These are phyloP conservation scores for Actinernus sp. DNA, from an alignment of 92 coral and sea anemone genomes.

Conservation along the genomic window DNA sequence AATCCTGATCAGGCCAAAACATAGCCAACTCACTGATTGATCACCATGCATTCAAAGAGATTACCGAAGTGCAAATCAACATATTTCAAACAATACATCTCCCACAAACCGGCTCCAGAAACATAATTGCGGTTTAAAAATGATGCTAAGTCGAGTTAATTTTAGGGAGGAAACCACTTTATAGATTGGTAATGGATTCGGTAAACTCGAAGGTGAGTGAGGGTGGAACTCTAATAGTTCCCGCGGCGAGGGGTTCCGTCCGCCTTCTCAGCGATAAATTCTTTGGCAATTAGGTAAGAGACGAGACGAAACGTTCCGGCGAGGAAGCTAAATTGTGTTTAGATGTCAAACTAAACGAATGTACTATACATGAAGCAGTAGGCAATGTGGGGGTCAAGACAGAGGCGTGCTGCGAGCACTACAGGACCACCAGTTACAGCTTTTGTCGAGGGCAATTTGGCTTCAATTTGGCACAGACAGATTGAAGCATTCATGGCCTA, in stretches of 20 bases:
- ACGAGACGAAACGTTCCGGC: slow-evolving; percentile 6
- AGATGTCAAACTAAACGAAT: slow-evolving; percentile 39
- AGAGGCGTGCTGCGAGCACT: slow-evolving; percentile 39
- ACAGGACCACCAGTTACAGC: slow-evolving; percentile 21
- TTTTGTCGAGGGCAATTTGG: slow-evolving; percentile 43
- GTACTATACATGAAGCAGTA: slow-evolving; percentile 17
- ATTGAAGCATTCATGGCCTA: background rate
- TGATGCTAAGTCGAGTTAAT: too few species aligned
- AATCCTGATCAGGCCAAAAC: too few species aligned
- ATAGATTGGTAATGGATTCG: slow-evolving; percentile 3
- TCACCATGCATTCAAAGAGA: too few species aligned
- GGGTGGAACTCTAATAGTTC: slow-evolving; percentile 25
- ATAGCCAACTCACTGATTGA: too few species aligned
- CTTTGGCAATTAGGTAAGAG: slow-evolving; percentile 18
- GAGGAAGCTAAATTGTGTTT: slow-evolving; percentile 22
- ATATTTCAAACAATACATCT: too few species aligned
- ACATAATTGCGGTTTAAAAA: too few species aligned
- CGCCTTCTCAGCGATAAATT: slow-evolving; percentile 1
- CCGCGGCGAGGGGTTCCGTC: slow-evolving; percentile 22
- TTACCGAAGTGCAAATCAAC: too few species aligned
- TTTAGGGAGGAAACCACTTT: too few species aligned
- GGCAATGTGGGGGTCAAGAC: slow-evolving; percentile 31
- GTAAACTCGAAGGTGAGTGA: slow-evolving; percentile 4
- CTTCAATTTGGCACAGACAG: slow-evolving; percentile 30
- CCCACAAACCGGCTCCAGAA: too few species aligned